Evolutionary conservation across 2,888 invertebrate species (phyloP).

Genomic region (Pecten maximus): DNA sequence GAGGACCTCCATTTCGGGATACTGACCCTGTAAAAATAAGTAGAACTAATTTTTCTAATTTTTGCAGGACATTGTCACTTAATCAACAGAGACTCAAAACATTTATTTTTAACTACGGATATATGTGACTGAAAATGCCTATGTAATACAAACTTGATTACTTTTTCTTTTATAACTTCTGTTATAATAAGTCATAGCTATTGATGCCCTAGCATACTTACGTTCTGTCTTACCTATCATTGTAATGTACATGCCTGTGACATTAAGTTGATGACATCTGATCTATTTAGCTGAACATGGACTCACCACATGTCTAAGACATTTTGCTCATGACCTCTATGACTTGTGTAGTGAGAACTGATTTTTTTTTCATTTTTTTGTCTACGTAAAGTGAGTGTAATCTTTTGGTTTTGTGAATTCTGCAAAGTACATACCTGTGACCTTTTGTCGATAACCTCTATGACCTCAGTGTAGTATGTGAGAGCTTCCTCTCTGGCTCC

Average conservation of each 20-base stretch:
- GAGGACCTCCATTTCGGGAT: constrained; percentile 80
- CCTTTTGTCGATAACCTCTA: constrained; percentile 73
- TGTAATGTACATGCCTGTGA: background rate
- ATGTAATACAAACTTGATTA: too few relatives aligned
- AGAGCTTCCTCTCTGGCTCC: constrained; percentile 73
- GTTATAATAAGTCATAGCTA: too few relatives aligned
- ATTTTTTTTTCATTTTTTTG: too few relatives aligned
- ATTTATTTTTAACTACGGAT: too few relatives aligned
- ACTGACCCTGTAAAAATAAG: constrained; percentile 67
- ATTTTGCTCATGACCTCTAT: background rate
- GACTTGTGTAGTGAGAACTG: background rate
- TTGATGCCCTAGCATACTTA: too few relatives aligned
- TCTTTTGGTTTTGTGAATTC: background rate
- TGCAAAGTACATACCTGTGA: constrained; percentile 61
- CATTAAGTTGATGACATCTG: background rate
- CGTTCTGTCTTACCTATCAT: background rate
- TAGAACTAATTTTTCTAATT: background rate
- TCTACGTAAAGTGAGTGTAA: too few relatives aligned
- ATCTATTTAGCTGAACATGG: too few relatives aligned
- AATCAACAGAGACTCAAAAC: too few relatives aligned
- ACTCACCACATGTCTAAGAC: too few relatives aligned
- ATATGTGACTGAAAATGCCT: too few relatives aligned
- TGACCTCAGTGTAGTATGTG: constrained; percentile 74
- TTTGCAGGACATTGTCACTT: too few relatives aligned
- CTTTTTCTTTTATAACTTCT: too few relatives aligned